Evolutionary conservation across 1,140 invertebrate species (phyloP).

Genomic region (Dreissena rostriformis): DNA sequence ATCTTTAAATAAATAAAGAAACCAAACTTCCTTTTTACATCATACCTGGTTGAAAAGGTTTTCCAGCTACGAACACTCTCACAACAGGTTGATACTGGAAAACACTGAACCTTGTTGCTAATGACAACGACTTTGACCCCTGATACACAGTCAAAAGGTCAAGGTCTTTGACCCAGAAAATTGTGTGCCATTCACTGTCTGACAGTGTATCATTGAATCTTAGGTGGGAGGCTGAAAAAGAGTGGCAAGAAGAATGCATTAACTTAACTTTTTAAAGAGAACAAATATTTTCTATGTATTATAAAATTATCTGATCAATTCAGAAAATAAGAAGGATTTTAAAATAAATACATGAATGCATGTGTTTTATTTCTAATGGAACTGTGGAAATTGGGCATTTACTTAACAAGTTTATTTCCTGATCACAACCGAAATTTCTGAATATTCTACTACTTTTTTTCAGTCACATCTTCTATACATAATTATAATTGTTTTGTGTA

Average conservation of each 20-base stretch:
- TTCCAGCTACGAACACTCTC: slow-evolving; percentile 63
- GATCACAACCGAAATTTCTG: too few relatives aligned
- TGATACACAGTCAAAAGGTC: slow-evolving; percentile 38
- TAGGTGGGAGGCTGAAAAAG: slow-evolving; percentile 43
- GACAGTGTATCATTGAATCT: slow-evolving; percentile 49
- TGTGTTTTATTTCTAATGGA: too few relatives aligned
- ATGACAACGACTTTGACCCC: slow-evolving; percentile 20
- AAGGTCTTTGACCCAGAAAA: slow-evolving; percentile 56
- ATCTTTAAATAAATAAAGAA: too few relatives aligned
- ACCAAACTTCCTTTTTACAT: background rate
- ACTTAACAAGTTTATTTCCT: too few relatives aligned
- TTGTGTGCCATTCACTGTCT: slow-evolving; percentile 69
- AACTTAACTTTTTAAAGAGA: background rate
- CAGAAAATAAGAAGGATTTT: background rate
- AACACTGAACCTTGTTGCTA: slow-evolving; percentile 58
- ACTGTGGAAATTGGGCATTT: too few relatives aligned
- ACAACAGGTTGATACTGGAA: slow-evolving; percentile 43
- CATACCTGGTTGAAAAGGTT: slow-evolving; percentile 66
- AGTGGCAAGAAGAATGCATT: slow-evolving; percentile 1
- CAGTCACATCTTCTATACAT: too few relatives aligned
- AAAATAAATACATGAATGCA: too few relatives aligned
- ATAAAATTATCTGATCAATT: background rate
- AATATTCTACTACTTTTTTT: too few relatives aligned
- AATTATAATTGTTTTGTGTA: too few relatives aligned
- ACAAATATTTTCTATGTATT: background rate